A percentile compares a stretch with the other conserved stretches of the same genome.
phyloP scores from a whole-genome alignment of 2,888 invertebrate genomes.

The Deilephila elpenor region DNA sequence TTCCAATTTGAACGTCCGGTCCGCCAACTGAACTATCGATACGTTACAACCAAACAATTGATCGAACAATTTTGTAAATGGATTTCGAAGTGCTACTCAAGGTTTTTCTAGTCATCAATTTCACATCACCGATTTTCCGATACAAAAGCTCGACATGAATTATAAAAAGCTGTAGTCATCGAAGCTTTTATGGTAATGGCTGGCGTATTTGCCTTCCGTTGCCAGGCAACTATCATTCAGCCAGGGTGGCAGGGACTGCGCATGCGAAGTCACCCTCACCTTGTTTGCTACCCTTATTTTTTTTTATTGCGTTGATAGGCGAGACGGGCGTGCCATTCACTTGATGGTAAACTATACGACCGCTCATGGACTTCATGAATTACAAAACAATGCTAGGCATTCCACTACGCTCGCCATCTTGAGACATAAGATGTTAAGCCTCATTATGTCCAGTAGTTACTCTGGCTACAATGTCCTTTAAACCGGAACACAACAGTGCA shows the following conservation, averaged over 20 bases:
- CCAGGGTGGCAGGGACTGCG: neutral
- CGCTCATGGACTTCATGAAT: no score
- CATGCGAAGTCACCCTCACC: neutral
- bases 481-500: no score
- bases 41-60: neutral
- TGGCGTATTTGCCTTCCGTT: conserved; percentile 21
- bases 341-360: no score
- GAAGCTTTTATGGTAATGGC: conserved; percentile 28
- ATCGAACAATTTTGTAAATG: neutral
- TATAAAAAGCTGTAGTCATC: conserved; percentile 27
- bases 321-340: no score
- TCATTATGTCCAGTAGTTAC: no score
- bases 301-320: no score
- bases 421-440: no score
- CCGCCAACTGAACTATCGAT: no score
- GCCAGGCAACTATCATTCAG: conserved; percentile 2
- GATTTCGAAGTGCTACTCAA: neutral
- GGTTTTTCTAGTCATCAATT: conserved; percentile 13
- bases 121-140: conserved; percentile 25
- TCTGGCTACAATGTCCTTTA: no score
- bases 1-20: no score
- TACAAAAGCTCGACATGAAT: conserved; percentile 20
- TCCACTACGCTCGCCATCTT: no score
- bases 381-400: no score
- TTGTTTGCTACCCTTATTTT: neutral